Percentiles rank a stretch among this genome's conserved stretches.
phyloP scores from a whole-genome alignment of 1,140 invertebrate genomes.

The Sycophila sp. region DNA sequence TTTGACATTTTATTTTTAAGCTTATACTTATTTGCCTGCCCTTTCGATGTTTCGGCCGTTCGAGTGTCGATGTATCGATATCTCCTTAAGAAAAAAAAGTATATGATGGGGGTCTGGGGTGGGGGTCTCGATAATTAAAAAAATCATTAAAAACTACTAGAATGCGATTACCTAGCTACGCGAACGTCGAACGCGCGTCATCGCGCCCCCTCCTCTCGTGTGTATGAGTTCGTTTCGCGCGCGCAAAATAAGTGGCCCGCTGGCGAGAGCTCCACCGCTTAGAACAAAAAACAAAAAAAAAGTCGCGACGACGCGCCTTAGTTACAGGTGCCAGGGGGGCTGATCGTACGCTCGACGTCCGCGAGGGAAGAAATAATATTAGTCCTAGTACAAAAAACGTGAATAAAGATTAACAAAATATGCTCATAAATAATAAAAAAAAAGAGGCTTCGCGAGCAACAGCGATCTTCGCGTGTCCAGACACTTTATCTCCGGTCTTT shows the following conservation, averaged over 20 bases:
- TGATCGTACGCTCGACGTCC: constrained; percentile 42
- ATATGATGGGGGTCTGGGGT: constrained; percentile 37
- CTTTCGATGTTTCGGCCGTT: constrained; percentile 32
- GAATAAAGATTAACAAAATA: constrained; percentile 65
- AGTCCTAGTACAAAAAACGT: constrained; percentile 53
- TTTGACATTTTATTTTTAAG: constrained; percentile 27
- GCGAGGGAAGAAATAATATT: constrained; percentile 49
- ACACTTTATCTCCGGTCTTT: constrained; percentile 44
- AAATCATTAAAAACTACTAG: constrained; percentile 39
- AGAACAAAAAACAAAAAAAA: too few relatives aligned
- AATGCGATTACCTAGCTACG: constrained; percentile 37
- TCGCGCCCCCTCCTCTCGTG: constrained; percentile 14
- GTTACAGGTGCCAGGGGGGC: too few relatives aligned
- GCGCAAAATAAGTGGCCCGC: too few relatives aligned
- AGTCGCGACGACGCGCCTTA: not conserved
- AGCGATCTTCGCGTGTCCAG: constrained; percentile 56
- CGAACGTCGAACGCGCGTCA: constrained; percentile 35
- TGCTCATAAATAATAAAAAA: constrained; percentile 57
- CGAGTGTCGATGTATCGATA: constrained; percentile 40
- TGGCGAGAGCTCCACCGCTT: too few relatives aligned
- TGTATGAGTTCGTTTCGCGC: not conserved
- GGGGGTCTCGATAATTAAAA: constrained; percentile 19
- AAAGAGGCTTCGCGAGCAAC: constrained; percentile 59
- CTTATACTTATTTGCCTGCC: constrained; percentile 28
- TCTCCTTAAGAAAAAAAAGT: constrained; percentile 38